Conservation (phyloP, 1,140 invertebrate species). For the Orius laevigatus region DNA sequence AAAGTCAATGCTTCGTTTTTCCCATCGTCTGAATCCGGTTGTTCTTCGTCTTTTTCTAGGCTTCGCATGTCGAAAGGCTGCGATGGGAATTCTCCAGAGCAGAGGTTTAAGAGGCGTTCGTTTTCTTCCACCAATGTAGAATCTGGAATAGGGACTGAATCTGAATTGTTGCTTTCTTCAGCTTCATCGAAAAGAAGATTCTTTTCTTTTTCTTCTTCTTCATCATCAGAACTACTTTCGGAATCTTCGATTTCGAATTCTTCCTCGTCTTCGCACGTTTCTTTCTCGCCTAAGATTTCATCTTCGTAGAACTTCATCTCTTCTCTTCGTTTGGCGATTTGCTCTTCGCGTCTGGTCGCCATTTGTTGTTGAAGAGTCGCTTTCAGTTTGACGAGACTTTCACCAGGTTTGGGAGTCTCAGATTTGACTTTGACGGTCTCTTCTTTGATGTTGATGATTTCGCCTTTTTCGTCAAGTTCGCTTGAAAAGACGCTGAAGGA, state of each 20-base stretch:
- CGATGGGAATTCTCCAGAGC: conserved; percentile 17
- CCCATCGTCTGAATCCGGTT: not conserved
- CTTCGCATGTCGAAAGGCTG: conserved; percentile 10
- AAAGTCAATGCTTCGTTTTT: not conserved
- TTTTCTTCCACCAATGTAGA: conserved; percentile 7
- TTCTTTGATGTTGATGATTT: conserved; percentile 13
- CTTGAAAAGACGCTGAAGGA: conserved; percentile 14
- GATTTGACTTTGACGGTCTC: conserved; percentile 16
- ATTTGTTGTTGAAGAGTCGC: conserved; percentile 45
- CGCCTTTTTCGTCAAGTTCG: conserved; percentile 13
- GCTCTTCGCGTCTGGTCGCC: conserved; percentile 35
- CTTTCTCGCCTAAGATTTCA: conserved; percentile 14
- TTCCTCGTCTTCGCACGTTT: not conserved
- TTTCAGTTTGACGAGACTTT: conserved; percentile 38
- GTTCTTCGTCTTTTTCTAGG: conserved; percentile 8
- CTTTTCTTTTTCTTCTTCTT: conserved; percentile 12
- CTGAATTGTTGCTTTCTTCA: not conserved
- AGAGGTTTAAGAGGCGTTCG: conserved; percentile 15
- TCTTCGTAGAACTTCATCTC: conserved; percentile 14
- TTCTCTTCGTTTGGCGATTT: conserved; percentile 30
- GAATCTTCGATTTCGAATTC: not conserved
- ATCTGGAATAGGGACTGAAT: too few relatives aligned
- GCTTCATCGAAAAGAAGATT: conserved; percentile 6
- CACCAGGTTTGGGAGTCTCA: conserved; percentile 37
- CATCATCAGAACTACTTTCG: conserved; percentile 5